phyloP scores from a whole-genome alignment of 2,113 vertebrate species.

The Triplophysa dalaica region DNA sequence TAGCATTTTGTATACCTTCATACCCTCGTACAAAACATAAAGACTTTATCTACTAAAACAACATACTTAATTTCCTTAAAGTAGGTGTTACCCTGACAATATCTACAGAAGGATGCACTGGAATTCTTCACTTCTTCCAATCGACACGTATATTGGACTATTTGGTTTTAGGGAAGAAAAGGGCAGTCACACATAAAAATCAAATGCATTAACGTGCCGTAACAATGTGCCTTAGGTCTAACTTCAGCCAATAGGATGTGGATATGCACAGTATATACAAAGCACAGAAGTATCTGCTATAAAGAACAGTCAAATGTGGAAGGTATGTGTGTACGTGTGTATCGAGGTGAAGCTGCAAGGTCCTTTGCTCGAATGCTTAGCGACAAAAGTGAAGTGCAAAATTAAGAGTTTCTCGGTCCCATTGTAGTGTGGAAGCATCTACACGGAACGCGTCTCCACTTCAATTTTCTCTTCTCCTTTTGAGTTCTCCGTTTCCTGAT shows the following conservation, averaged over 20 bases:
- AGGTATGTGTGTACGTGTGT: background rate
- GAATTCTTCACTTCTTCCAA: conserved; percentile 56
- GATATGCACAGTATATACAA: conserved; percentile 67
- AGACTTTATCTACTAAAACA: conserved; percentile 55
- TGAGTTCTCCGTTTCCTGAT: conserved; percentile 77
- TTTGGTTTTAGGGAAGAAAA: conserved; percentile 63
- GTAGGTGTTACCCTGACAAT: conserved; percentile 53
- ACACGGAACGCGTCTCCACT: conserved; percentile 91
- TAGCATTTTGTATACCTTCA: conserved; percentile 69
- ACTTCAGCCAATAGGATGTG: conserved; percentile 66
- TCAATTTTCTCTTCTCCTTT: conserved; percentile 95
- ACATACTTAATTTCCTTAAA: conserved; percentile 41
- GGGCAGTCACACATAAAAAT: conserved; percentile 67
- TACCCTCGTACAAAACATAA: conserved; percentile 38
- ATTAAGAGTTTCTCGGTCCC: conserved; percentile 56
- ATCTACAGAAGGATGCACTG: conserved; percentile 64
- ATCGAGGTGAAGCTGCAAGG: conserved; percentile 50
- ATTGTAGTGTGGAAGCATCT: conserved; percentile 53
- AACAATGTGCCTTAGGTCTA: conserved; percentile 18
- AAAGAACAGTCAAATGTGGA: conserved; percentile 51
- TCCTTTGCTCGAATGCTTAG: conserved; percentile 66
- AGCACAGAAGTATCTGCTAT: conserved; percentile 50
- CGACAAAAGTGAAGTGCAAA: conserved; percentile 77
- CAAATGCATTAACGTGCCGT: conserved; percentile 56
- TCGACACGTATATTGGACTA: conserved; percentile 52